phyloP scores from a whole-genome alignment of 2,113 vertebrate species.

The Laticauda colubrina region DNA sequence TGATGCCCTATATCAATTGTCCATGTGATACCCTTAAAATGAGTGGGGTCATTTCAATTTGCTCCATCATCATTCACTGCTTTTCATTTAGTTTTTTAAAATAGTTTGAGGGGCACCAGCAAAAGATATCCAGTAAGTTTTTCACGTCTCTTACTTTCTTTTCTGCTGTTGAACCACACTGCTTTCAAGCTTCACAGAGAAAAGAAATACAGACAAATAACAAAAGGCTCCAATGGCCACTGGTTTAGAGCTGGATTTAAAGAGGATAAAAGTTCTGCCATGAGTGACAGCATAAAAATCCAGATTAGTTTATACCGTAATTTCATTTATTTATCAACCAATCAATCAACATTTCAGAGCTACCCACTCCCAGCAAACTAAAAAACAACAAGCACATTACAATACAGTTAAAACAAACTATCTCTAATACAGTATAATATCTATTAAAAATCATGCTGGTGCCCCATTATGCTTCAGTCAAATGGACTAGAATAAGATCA shows the following conservation, averaged over 20 bases:
- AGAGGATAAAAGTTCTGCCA: not conserved
- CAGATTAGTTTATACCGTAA: not conserved
- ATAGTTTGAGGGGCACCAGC: not conserved
- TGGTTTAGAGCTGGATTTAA: not conserved
- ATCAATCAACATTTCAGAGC: not conserved
- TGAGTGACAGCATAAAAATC: not conserved
- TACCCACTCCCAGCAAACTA: not conserved
- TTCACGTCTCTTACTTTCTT: not conserved
- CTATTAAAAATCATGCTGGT: not conserved
- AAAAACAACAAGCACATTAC: not conserved
- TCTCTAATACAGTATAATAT: not conserved
- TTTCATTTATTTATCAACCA: not conserved
- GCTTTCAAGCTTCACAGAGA: not conserved
- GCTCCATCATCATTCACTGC: not conserved
- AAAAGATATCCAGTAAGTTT: not conserved
- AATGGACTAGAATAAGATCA: not conserved
- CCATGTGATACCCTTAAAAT: not conserved
- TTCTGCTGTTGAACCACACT: not conserved
- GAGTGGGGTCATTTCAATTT: not conserved
- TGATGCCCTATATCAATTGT: not conserved
- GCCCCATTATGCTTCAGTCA: not conserved
- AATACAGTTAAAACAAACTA: not conserved
- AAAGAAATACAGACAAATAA: not conserved
- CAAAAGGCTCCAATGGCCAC: not conserved
- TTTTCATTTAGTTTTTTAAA: not conserved